Conservation (phyloP, 30 jellyfish, hydroid and myxozoan genomes). For the Turritopsis rubra region DNA sequence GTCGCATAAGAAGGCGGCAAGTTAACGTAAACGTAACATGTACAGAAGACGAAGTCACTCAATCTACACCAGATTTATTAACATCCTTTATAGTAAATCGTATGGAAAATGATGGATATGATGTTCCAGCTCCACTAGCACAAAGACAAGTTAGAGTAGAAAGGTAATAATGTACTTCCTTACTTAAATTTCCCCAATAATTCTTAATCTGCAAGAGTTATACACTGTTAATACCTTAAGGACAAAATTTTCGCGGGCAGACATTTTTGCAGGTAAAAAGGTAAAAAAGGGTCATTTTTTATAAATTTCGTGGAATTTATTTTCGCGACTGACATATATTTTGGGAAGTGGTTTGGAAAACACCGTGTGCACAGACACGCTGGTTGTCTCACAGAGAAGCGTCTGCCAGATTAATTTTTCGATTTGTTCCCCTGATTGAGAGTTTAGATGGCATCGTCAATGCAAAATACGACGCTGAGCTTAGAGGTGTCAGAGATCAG, state of each 20-base stretch:
- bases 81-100: constrained; percentile 51
- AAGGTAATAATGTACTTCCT: not conserved
- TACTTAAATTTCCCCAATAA: not conserved
- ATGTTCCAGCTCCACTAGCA: constrained; percentile 50
- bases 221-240: no score
- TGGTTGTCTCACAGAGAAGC: constrained; percentile 32
- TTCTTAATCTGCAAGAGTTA: no score
- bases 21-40: constrained; percentile 4
- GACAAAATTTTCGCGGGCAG: no score
- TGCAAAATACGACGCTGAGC: constrained; percentile 19
- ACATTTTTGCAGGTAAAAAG: no score
- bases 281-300: no score
- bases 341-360: no score
- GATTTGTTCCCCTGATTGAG: constrained; percentile 11
- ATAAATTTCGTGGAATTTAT: no score
- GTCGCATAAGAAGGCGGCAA: not conserved
- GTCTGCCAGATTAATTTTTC: not conserved
- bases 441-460: not conserved
- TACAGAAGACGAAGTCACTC: constrained; percentile 14
- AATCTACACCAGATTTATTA: constrained; percentile 42
- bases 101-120: constrained; percentile 51
- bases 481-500: not conserved
- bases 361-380: constrained; percentile 12
- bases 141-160: constrained; percentile 27
- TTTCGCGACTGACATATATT: no score